Percentiles rank a stretch among this genome's conserved stretches.
Evolutionary conservation across 2,113 vertebrate species (phyloP).

Genomic region (Typhlomys cinereus): DNA sequence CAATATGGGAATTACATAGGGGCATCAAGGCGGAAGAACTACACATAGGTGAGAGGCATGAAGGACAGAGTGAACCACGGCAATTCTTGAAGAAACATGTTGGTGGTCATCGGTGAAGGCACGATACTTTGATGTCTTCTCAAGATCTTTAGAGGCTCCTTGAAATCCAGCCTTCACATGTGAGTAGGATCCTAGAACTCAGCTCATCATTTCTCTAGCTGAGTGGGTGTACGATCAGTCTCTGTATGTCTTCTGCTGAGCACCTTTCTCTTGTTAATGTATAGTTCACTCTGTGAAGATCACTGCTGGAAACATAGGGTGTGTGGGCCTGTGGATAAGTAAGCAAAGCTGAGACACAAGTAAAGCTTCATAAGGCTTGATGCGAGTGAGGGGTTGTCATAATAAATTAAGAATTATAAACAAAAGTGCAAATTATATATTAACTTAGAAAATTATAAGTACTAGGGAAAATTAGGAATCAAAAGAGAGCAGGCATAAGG

Average conservation of each 20-base stretch:
- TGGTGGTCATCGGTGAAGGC: background rate
- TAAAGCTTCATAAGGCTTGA: background rate
- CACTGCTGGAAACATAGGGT: background rate
- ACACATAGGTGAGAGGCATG: background rate
- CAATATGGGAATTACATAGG: background rate
- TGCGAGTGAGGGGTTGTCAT: background rate
- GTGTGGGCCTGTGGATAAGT: fast-evolving
- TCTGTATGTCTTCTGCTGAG: background rate
- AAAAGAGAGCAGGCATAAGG: background rate
- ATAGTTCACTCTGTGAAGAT: background rate
- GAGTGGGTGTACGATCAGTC: too few relatives aligned
- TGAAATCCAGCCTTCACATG: background rate
- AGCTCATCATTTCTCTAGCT: background rate
- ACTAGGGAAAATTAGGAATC: background rate
- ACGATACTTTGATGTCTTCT: background rate
- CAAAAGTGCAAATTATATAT: background rate
- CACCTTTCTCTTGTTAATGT: background rate
- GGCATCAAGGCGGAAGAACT: background rate
- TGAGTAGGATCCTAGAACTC: background rate
- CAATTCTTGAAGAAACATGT: background rate
- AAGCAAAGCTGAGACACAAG: background rate
- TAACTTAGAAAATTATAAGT: background rate
- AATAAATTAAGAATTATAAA: background rate
- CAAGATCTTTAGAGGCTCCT: background rate
- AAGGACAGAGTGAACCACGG: too few relatives aligned